Percentiles rank a stretch among this genome's conserved stretches.
phyloP scores from a whole-genome alignment of 2,797 vertebrate species.

The Australoheros facetus region DNA sequence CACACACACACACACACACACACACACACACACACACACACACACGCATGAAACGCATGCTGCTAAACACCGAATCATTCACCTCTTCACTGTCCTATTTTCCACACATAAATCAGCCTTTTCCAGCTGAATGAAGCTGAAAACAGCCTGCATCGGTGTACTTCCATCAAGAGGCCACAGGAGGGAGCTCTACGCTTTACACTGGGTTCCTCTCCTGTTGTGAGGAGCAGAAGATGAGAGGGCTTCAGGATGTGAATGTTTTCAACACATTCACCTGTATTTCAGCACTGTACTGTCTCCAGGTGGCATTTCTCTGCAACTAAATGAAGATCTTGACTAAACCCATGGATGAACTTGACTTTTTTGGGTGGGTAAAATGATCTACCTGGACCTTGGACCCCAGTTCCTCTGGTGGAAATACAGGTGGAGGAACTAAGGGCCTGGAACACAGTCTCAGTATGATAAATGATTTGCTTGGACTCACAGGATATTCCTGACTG shows the following conservation, averaged over 20 bases:
- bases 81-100: constrained; percentile 7
- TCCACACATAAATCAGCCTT: constrained; percentile 5
- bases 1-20: neutral
- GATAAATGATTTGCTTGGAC: constrained; percentile 4
- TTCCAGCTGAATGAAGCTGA: constrained; percentile 11
- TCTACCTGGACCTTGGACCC: neutral
- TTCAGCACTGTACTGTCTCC: neutral
- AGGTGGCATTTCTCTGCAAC: neutral
- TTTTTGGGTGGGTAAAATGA: neutral
- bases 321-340: neutral
- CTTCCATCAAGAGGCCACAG: neutral
- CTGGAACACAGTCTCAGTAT: neutral
- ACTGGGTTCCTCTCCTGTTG: neutral
- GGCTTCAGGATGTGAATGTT: neutral
- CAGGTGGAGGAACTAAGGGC: neutral
- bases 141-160: neutral
- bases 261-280: neutral
- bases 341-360: neutral
- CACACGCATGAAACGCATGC: neutral
- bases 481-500: constrained; percentile 2
- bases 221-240: neutral
- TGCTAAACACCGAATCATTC: constrained; percentile 15
- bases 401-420: neutral
- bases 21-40: constrained; percentile 6
- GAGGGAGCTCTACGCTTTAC: constrained; percentile 5